A percentile compares a stretch with the other conserved stretches of the same genome.
phyloP scores from a whole-genome alignment of 2,797 vertebrate genomes.

The Brotula barbata region DNA sequence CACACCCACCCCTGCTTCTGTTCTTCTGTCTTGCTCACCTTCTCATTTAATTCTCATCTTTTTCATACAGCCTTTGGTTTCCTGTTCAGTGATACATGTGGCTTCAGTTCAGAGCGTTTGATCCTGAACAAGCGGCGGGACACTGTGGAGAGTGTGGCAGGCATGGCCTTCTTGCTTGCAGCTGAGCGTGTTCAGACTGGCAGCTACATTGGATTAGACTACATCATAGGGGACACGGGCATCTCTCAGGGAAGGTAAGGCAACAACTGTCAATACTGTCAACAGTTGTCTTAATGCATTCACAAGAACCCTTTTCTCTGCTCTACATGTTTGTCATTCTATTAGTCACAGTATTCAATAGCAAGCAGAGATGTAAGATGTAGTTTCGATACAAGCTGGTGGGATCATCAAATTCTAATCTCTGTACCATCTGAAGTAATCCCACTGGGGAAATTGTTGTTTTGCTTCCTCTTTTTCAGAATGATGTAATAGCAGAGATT shows the following conservation, averaged over 20 bases:
- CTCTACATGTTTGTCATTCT: too few species aligned
- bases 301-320: too few species aligned
- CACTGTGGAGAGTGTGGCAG: conserved; percentile 91
- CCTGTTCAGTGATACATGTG: conserved; percentile 95
- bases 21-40: neutral
- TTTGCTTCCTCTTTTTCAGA: too few species aligned
- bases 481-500: too few species aligned
- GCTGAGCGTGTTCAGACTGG: conserved; percentile 92
- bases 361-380: neutral
- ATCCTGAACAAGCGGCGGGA: conserved; percentile 84
- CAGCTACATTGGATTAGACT: conserved; percentile 89
- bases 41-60: neutral
- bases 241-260: conserved; percentile 86
- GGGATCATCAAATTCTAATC: neutral
- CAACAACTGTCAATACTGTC: too few species aligned
- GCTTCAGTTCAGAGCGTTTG: conserved; percentile 89
- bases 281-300: too few species aligned
- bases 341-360: conserved; percentile 10
- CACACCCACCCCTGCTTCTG: neutral
- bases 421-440: neutral
- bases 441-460: neutral
- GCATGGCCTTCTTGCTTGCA: conserved; percentile 85
- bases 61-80: conserved; percentile 87
- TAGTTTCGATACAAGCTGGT: neutral
- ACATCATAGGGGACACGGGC: conserved; percentile 91